These are phyloP conservation scores for Exocentrus adspersus DNA, from an alignment of 2,888 invertebrate species.

Conservation along the genomic window DNA sequence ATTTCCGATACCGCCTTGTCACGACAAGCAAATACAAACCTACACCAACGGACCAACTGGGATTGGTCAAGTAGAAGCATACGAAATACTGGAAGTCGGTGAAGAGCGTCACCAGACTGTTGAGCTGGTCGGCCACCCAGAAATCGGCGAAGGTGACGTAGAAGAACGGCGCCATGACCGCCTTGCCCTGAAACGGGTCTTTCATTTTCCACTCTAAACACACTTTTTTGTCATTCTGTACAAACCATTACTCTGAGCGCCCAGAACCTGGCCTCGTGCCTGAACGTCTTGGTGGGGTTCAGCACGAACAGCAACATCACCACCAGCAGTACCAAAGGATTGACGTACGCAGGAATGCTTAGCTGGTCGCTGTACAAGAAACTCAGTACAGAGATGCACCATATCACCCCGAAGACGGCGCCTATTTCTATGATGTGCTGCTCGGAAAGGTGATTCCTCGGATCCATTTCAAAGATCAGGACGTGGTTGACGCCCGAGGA, in stretches of 20 bases:
- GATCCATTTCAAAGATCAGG: slow-evolving; percentile 96
- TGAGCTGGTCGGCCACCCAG: slow-evolving; percentile 98
- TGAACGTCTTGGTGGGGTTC: slow-evolving; percentile 92
- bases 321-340: slow-evolving; percentile 85
- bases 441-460: slow-evolving; percentile 91
- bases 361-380: slow-evolving; percentile 84
- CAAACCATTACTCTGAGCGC: slow-evolving; percentile 86
- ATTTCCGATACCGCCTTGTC: not conserved
- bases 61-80: slow-evolving; percentile 89
- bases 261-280: slow-evolving; percentile 96
- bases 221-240: too few relatives aligned
- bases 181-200: slow-evolving; percentile 74
- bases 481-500: slow-evolving; percentile 98
- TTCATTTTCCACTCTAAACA: too few relatives aligned
- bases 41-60: slow-evolving; percentile 75
- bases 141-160: slow-evolving; percentile 97
- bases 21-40: slow-evolving; percentile 59
- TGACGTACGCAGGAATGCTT: slow-evolving; percentile 91
- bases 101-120: slow-evolving; percentile 89
- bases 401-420: slow-evolving; percentile 92
- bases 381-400: slow-evolving; percentile 90
- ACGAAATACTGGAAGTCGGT: slow-evolving; percentile 94
- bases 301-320: slow-evolving; percentile 87
- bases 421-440: slow-evolving; percentile 96
- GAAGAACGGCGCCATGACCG: slow-evolving; percentile 90